Evolutionary conservation across 2,113 vertebrate genomes (phyloP).

Genomic region (Anolis sagrei): DNA sequence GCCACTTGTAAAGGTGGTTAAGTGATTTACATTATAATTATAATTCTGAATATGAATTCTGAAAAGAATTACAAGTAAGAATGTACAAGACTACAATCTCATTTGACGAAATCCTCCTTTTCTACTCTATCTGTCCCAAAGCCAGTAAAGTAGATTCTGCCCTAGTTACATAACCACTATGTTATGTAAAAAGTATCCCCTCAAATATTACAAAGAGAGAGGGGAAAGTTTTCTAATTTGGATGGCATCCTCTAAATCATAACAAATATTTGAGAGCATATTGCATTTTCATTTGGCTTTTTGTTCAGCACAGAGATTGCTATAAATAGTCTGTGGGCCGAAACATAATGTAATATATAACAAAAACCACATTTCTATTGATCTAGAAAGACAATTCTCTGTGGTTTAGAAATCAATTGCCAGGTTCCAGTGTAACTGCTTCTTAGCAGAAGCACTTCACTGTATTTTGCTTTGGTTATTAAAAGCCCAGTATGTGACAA

Average conservation of each 20-base stretch:
- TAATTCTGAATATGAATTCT: neutral
- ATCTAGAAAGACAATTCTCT: neutral
- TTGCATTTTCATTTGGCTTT: neutral
- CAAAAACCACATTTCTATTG: neutral
- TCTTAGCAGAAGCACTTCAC: neutral
- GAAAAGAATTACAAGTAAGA: too few relatives aligned
- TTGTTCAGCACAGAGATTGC: neutral
- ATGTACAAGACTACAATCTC: too few relatives aligned
- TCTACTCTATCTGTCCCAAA: too few relatives aligned
- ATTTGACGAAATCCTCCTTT: neutral
- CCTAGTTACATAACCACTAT: neutral
- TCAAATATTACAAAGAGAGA: neutral
- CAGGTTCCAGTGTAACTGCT: slow-evolving; percentile 34
- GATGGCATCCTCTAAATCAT: neutral
- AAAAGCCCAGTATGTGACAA: slow-evolving; percentile 1
- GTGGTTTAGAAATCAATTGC: slow-evolving; percentile 14
- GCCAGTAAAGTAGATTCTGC: neutral
- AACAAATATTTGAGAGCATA: neutral
- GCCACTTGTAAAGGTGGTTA: neutral
- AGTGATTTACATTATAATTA: neutral
- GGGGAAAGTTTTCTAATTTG: neutral
- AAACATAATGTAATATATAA: slow-evolving; percentile 10
- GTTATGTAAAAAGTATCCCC: neutral
- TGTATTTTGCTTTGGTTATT: accelerated
- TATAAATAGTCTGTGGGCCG: slow-evolving; percentile 14